phyloP scores from a whole-genome alignment of 1,140 invertebrate species.

The Pseudomyrmex pallidus region DNA sequence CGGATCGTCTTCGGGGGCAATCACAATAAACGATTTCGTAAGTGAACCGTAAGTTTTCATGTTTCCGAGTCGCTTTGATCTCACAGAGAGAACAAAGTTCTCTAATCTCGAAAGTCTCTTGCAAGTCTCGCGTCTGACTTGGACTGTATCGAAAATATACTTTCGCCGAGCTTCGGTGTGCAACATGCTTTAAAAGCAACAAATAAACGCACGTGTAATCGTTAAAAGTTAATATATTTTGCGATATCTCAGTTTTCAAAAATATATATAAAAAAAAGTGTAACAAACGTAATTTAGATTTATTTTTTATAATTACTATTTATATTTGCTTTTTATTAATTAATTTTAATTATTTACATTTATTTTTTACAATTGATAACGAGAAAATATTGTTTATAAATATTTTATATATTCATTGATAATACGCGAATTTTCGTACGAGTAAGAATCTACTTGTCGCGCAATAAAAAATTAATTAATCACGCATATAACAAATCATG shows the following conservation, averaged over 20 bases:
- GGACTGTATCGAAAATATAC: conserved; percentile 1
- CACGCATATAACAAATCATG: not conserved
- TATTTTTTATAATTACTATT: too few species aligned
- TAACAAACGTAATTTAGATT: too few species aligned
- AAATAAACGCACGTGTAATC: not conserved
- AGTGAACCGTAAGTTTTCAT: not conserved
- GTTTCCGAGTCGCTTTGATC: not conserved
- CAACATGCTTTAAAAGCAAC: not conserved
- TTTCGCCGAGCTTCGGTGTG: not conserved
- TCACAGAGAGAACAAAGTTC: not conserved
- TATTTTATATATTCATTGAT: not conserved
- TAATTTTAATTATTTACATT: too few species aligned
- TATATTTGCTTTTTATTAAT: too few species aligned
- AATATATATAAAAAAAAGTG: not conserved
- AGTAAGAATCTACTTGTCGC: not conserved
- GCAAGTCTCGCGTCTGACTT: not conserved
- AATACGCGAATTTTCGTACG: not conserved
- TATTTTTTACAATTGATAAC: too few species aligned
- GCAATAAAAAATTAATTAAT: not conserved
- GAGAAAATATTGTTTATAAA: not conserved
- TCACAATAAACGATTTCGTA: not conserved
- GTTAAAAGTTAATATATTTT: not conserved
- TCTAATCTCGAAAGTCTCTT: conserved; percentile 12
- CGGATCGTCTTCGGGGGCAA: too few species aligned
- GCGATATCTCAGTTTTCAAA: not conserved